Base-by-base conservation (phyloP, 2,888 invertebrate genomes). In the Serripes groenlandicus region DNA sequence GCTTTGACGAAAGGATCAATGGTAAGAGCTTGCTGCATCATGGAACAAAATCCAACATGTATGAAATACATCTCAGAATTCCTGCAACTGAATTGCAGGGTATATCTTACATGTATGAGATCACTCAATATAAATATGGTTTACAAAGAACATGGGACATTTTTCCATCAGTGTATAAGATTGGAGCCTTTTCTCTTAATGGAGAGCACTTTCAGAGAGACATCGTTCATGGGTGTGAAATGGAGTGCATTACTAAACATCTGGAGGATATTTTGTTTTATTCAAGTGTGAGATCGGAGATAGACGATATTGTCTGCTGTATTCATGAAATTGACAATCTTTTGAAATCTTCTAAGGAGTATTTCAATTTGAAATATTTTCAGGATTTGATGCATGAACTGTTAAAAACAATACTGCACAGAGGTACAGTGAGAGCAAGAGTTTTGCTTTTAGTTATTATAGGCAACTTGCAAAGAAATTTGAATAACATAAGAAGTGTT, bases 391-490 rank as follows among this genome's bases (percentile, higher is more conserved):
- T 37, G 34, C 15, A 68, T 11, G n/a, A 26, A 42, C 21, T 60
- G 26, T 42, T 42, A 4, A 49, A 42, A 49, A 18, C 23, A 4
- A 42, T 11, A 30, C 11, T 5, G 23, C 15, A 49, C 18, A 23
- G 26, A 18, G 15, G 21, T 7, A 26, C n/a, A 26, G 11, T 2
- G 5, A 26, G 1, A 30, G 28, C 32, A 30, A 30, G 60, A 15
- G 18, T 42, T 7, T 49, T 68, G 4, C 3, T 37, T 9, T 7
- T 42, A 23, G 72, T 72, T 34, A 58, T 35, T 23, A 58, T 72
- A 58, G 72, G 72, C 4, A 72, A 72, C 9, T 23, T 30, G 9
- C 26, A 35, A 15, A 35, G 26, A n/a, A 56, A 54, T 54, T 21
- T 32, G 1, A n/a, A 30, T 54, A 18, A 7, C 5, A 32, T 26